phyloP scores from a whole-genome alignment of 92 coral and sea anemone genomes.

The Metridium senile region DNA sequence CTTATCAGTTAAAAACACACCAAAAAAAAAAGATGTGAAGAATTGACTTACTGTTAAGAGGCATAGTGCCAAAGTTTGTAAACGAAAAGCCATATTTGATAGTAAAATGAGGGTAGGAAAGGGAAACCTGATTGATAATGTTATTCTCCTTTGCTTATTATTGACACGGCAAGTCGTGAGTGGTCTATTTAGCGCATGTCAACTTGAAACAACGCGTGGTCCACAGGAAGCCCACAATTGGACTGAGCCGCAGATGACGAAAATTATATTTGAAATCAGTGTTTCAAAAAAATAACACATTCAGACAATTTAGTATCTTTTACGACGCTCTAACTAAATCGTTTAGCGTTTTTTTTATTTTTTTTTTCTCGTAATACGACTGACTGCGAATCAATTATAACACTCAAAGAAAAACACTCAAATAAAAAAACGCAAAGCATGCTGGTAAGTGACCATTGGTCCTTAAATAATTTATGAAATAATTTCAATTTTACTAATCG shows the following conservation, averaged over 20 bases:
- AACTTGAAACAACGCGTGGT: not conserved
- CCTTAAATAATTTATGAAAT: too few species aligned
- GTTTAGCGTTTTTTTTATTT: too few species aligned
- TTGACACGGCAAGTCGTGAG: constrained; percentile 86
- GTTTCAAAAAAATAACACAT: not conserved
- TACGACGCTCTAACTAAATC: too few species aligned
- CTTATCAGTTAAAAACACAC: not conserved
- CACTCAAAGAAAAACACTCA: too few species aligned
- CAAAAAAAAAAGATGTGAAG: not conserved
- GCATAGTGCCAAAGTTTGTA: constrained; percentile 64
- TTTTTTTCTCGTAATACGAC: too few species aligned
- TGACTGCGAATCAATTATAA: too few species aligned
- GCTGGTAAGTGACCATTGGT: too few species aligned
- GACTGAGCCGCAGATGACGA: not conserved
- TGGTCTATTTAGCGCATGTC: constrained; percentile 78
- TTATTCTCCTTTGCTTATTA: constrained; percentile 51
- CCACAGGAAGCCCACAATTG: constrained; percentile 3
- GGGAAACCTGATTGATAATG: constrained; percentile 42
- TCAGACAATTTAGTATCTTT: not conserved
- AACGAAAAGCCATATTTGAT: constrained; percentile 56
- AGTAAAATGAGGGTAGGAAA: constrained; percentile 35
- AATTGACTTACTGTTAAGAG: constrained; percentile 21
- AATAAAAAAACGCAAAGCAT: too few species aligned
- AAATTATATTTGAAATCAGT: too few species aligned
- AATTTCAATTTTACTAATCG: too few species aligned